Evolutionary conservation across 2,113 vertebrate species (phyloP).

Genomic region (Smithornis capensis): DNA sequence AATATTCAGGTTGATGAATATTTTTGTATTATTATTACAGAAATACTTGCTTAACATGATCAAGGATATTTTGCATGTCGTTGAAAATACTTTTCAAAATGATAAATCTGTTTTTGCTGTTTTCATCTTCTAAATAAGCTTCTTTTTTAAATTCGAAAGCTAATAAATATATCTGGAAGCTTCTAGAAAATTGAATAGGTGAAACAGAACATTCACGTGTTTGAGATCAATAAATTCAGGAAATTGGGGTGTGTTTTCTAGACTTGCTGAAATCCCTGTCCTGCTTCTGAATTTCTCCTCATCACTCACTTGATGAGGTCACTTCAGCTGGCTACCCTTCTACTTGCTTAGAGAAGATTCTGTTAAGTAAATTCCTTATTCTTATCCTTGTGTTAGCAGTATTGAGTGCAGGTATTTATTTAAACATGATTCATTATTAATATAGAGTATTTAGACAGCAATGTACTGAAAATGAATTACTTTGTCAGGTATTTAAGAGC

Average conservation of each 20-base stretch:
- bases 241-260: neutral
- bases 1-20: neutral
- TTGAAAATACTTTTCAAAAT: neutral
- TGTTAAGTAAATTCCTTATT: neutral
- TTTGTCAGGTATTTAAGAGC: conserved; percentile 52
- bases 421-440: conserved; percentile 48
- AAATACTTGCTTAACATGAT: neutral
- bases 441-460: neutral
- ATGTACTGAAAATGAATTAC: conserved; percentile 14
- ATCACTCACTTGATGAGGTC: neutral
- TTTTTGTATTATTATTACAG: neutral
- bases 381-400: neutral
- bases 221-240: neutral
- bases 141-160: neutral
- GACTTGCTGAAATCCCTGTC: neutral
- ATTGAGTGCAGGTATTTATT: neutral
- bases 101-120: neutral
- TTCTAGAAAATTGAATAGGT: neutral
- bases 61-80: neutral
- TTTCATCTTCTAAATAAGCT: neutral
- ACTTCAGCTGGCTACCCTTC: neutral
- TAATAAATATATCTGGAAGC: neutral
- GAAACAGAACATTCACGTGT: neutral
- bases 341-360: neutral
- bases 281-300: neutral